Conservation (phyloP, 2,888 invertebrate species). For the Spisula subtruncata region DNA sequence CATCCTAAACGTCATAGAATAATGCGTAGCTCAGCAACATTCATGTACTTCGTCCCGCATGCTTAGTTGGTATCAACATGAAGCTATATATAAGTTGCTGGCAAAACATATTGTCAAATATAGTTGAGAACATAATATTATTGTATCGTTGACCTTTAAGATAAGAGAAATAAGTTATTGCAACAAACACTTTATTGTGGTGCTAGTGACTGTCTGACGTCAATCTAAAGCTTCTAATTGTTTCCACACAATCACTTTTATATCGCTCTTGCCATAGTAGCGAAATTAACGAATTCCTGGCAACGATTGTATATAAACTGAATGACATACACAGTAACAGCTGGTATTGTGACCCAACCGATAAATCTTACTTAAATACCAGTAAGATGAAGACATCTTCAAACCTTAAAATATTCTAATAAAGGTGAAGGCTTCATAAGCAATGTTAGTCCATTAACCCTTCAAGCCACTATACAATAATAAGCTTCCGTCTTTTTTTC, state of each 20-base stretch:
- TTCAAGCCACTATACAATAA: no score
- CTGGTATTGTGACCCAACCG: no score
- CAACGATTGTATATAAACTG: not conserved
- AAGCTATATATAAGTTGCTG: not conserved
- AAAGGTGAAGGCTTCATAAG: no score
- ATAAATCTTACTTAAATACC: no score
- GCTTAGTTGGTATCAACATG: not conserved
- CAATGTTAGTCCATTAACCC: no score
- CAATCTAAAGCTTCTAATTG: not conserved
- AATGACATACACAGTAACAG: not conserved
- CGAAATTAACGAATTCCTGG: not conserved
- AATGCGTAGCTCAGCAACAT: not conserved
- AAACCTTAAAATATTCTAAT: no score
- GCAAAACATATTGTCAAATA: not conserved
- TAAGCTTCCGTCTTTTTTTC: no score
- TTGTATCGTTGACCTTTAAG: constrained; percentile 15
- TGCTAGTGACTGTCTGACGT: not conserved
- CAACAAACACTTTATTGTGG: not conserved
- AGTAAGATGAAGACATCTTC: no score
- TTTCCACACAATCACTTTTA: not conserved
- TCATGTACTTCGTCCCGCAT: not conserved
- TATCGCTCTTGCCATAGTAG: not conserved
- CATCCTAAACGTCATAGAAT: not conserved
- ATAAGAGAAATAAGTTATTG: not conserved
- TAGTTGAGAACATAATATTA: not conserved